Evolutionary conservation across 2,888 invertebrate species (phyloP).

Genomic region (Unio delphinus): DNA sequence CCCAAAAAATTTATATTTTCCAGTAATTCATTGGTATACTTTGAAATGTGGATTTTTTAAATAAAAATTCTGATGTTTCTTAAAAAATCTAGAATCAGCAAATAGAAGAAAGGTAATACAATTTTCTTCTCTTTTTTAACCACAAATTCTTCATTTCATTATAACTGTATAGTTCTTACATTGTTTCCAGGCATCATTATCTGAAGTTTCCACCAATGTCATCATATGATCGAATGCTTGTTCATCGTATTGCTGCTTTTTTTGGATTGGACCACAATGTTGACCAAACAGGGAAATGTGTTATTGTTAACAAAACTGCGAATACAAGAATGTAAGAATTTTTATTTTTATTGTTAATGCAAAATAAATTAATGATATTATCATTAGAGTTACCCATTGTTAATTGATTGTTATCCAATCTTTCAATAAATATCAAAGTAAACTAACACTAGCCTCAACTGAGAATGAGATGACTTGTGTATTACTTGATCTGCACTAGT

Average conservation of each 20-base stretch:
- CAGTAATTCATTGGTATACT: no score
- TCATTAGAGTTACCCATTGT: background rate
- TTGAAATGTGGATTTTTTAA: no score
- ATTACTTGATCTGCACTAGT: no score
- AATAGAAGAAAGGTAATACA: no score
- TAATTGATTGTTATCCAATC: no score
- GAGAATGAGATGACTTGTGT: no score
- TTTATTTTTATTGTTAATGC: background rate
- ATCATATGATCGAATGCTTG: conserved; percentile 96
- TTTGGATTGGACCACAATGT: conserved; percentile 96
- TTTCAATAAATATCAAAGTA: no score
- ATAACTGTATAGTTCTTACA: background rate
- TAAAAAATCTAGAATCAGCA: no score
- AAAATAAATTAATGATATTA: background rate
- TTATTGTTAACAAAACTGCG: conserved; percentile 82
- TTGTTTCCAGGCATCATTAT: conserved; percentile 73
- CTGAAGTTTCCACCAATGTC: conserved; percentile 93
- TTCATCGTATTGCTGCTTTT: conserved; percentile 92
- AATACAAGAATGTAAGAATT: conserved; percentile 76
- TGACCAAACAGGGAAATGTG: conserved; percentile 84
- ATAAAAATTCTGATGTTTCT: no score
- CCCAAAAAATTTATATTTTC: no score
- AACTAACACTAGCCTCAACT: no score
- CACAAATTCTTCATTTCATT: conserved; percentile 7
- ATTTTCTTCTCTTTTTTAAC: no score